Evolutionary conservation across 2,797 vertebrate species (phyloP).

Genomic region (Xerus rutilus): DNA sequence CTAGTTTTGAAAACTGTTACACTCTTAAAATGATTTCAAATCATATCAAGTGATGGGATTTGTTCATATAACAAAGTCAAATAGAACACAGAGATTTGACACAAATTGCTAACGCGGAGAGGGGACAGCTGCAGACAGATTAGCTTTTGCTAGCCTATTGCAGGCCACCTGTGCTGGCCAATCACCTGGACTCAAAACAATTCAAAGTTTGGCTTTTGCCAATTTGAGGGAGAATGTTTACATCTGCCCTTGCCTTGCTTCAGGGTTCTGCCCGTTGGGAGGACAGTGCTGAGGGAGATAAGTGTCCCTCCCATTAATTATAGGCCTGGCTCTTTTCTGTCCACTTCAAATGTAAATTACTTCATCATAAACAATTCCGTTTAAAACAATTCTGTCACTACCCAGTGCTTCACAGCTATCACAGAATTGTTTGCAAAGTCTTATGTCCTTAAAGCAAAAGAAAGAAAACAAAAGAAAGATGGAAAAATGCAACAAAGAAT

Average conservation of each 20-base stretch:
- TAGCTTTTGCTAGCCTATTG: conserved; percentile 74
- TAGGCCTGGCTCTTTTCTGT: conserved; percentile 85
- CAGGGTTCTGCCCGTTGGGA: conserved; percentile 80
- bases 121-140: conserved; percentile 63
- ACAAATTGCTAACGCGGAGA: conserved; percentile 70
- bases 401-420: conserved; percentile 80
- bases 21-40: conserved; percentile 43
- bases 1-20: not conserved
- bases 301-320: conserved; percentile 89
- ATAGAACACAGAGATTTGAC: conserved; percentile 70
- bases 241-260: conserved; percentile 83
- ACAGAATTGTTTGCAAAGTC: conserved; percentile 81
- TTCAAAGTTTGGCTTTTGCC: conserved; percentile 79
- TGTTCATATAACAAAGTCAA: conserved; percentile 46
- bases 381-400: conserved; percentile 86
- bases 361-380: conserved; percentile 87
- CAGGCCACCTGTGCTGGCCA: conserved; percentile 83
- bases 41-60: not conserved
- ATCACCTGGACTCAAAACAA: conserved; percentile 77
- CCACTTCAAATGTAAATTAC: conserved; percentile 86
- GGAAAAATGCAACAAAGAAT: conserved; percentile 65
- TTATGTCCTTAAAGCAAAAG: conserved; percentile 74
- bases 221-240: conserved; percentile 82
- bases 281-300: conserved; percentile 86
- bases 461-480: conserved; percentile 63